These are phyloP conservation scores for Diarsia brunnea DNA, from an alignment of 2,888 invertebrate genomes.

Conservation along the genomic window DNA sequence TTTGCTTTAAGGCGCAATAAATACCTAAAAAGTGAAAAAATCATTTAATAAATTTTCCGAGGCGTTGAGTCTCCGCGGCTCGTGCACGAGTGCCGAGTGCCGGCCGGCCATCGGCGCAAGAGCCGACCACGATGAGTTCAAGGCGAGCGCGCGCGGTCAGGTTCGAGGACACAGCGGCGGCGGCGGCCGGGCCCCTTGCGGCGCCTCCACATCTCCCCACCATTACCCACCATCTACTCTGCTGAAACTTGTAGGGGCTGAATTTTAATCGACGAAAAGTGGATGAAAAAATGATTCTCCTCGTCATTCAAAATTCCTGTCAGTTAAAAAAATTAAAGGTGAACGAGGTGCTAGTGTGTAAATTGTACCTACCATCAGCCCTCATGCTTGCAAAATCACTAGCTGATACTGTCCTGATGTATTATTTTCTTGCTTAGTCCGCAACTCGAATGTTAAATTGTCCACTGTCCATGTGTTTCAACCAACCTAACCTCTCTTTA, in stretches of 20 bases:
- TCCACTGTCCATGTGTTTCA: neutral
- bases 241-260: slow-evolving; percentile 55
- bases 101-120: slow-evolving; percentile 78
- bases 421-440: neutral
- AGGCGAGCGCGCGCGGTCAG: slow-evolving; percentile 90
- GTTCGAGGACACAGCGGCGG: slow-evolving; percentile 87
- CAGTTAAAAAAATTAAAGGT: neutral
- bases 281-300: slow-evolving; percentile 1
- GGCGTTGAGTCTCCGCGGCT: slow-evolving; percentile 80
- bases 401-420: neutral
- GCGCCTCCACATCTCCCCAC: slow-evolving; percentile 80
- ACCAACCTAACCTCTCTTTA: neutral
- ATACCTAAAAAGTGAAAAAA: slow-evolving; percentile 19
- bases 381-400: neutral
- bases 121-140: slow-evolving; percentile 87
- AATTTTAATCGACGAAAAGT: slow-evolving; percentile 19
- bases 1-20: neutral
- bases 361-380: neutral
- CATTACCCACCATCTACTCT: slow-evolving; percentile 59
- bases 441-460: slow-evolving; percentile 6
- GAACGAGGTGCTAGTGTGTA: neutral
- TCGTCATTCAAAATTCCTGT: neutral
- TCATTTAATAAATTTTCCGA: slow-evolving; percentile 70
- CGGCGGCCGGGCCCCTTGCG: slow-evolving; percentile 82
- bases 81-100: slow-evolving; percentile 72